Conservation (phyloP, 2,888 invertebrate genomes). For the Cephus spinipes region DNA sequence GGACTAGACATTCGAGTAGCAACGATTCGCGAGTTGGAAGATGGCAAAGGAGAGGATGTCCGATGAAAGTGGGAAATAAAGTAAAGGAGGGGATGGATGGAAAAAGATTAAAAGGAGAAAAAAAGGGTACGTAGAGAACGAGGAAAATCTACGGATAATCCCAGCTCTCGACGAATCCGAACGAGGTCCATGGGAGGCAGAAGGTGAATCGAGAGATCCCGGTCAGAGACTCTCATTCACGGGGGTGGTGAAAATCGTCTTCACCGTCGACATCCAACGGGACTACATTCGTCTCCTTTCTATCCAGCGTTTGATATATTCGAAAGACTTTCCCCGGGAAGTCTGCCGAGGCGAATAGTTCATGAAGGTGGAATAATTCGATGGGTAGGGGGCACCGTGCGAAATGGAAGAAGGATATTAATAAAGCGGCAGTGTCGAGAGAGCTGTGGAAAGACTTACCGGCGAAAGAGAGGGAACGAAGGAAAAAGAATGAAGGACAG, state of each 20-base stretch:
- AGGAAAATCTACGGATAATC: not conserved
- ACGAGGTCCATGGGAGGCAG: not conserved
- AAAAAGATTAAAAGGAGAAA: not conserved
- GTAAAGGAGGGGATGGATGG: not conserved
- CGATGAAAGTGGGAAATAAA: not conserved
- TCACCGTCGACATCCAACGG: not conserved
- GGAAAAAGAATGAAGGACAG: not conserved
- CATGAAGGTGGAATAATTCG: not conserved
- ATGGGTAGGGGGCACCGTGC: not conserved
- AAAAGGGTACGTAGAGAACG: not conserved
- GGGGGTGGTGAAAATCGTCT: not conserved
- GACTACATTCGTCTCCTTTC: not conserved
- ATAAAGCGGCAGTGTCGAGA: not conserved
- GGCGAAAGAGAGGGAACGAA: not conserved
- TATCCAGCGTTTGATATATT: not conserved
- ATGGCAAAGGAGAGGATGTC: not conserved
- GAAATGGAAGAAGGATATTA: slow-evolving; percentile 4
- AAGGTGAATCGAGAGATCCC: not conserved
- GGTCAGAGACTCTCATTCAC: not conserved
- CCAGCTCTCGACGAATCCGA: not conserved
- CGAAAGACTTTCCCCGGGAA: not conserved
- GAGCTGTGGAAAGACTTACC: not conserved
- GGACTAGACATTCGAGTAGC: not conserved
- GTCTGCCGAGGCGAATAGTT: not conserved
- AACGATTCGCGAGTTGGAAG: not conserved